phyloP scores from a whole-genome alignment of 2,888 invertebrate species.

The Amaurobius ferox region DNA sequence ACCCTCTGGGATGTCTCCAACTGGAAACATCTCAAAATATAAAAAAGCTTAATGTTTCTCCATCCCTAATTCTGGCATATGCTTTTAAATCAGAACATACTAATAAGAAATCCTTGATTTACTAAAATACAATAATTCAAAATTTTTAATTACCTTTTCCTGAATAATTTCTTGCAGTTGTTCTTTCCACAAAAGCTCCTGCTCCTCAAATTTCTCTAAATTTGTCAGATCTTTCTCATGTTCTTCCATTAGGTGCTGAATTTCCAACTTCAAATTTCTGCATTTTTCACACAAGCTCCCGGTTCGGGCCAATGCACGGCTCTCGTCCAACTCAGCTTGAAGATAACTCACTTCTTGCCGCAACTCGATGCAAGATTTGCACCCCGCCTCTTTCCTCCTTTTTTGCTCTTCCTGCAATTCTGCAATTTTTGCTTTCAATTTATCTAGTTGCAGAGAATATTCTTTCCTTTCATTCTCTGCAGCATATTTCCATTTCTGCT shows the following conservation, averaged over 20 bases:
- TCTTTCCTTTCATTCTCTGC: slow-evolving; percentile 40
- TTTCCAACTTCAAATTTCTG: slow-evolving; percentile 40
- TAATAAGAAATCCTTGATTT: too few species aligned
- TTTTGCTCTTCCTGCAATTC: slow-evolving; percentile 36
- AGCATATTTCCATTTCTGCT: slow-evolving; percentile 50
- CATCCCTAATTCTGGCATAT: too few species aligned
- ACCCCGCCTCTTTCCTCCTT: slow-evolving; percentile 26
- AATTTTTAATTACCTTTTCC: slow-evolving; percentile 41
- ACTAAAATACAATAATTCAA: too few species aligned
- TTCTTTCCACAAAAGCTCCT: slow-evolving; percentile 40
- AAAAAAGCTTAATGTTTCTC: too few species aligned
- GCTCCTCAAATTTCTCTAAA: slow-evolving; percentile 35
- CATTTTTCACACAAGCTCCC: slow-evolving; percentile 58
- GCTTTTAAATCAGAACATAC: too few species aligned
- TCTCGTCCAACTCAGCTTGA: slow-evolving; percentile 60
- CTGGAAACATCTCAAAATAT: too few species aligned
- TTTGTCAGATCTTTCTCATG: slow-evolving; percentile 37
- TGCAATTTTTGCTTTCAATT: slow-evolving; percentile 20
- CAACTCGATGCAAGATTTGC: slow-evolving; percentile 46
- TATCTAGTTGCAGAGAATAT: slow-evolving; percentile 26
- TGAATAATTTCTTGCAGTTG: slow-evolving; percentile 36
- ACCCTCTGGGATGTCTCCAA: too few species aligned
- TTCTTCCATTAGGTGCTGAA: slow-evolving; percentile 49
- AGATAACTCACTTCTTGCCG: slow-evolving; percentile 61
- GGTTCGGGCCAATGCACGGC: slow-evolving; percentile 37